A percentile compares a stretch with the other conserved stretches of the same genome.
Evolutionary conservation across 2,797 vertebrate genomes (phyloP).

Genomic region (Enteromius mattozi): DNA sequence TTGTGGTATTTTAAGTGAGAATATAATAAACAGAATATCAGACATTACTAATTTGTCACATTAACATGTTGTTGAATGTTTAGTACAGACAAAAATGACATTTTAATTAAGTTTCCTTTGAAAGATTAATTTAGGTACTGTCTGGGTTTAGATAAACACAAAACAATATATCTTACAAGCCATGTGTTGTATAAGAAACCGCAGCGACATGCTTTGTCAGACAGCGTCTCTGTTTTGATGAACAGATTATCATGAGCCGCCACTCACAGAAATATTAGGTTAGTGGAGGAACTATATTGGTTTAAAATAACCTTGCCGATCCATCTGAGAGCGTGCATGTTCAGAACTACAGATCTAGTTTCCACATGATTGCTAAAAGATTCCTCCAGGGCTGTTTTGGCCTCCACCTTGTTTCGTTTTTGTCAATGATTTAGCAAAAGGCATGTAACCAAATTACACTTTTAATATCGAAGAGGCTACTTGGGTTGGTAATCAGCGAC

Average conservation of each 20-base stretch:
- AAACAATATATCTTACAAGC: constrained; percentile 16
- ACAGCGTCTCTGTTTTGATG: constrained; percentile 2
- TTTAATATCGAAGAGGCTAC: not conserved
- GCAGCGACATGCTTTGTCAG: not conserved
- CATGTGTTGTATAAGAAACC: not conserved
- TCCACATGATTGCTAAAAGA: not conserved
- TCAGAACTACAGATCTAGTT: constrained; percentile 6
- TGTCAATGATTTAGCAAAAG: not conserved
- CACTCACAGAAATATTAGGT: constrained; percentile 1
- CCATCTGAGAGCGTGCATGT: not conserved
- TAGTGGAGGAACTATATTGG: not conserved
- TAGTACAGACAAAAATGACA: not conserved
- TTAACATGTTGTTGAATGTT: not conserved
- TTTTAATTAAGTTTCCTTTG: not conserved
- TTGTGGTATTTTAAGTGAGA: not conserved
- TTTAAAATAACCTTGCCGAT: constrained; percentile 6
- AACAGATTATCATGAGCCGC: not conserved
- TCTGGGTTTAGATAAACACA: not conserved
- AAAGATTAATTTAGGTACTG: not conserved
- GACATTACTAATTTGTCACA: not conserved
- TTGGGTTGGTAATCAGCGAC: not conserved
- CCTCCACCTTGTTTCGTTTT: not conserved
- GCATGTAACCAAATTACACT: not conserved
- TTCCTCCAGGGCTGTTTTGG: not conserved
- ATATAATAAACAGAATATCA: not conserved